Evolutionary conservation across 2,888 invertebrate species (phyloP).

Genomic region (Iselma pallidipennis): DNA sequence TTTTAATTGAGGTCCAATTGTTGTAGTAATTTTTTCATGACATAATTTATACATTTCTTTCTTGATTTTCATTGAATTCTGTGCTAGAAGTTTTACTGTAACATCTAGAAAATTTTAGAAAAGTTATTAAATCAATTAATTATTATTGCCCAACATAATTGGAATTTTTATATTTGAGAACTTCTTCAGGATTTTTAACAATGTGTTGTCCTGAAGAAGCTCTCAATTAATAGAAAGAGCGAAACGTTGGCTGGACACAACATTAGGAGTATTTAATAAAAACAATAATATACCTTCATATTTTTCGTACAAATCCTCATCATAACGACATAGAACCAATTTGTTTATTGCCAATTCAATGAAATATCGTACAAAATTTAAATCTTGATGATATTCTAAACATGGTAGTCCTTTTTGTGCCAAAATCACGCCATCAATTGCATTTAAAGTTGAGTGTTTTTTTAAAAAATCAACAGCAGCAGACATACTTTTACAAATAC

Average conservation of each 20-base stretch:
- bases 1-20: conserved; percentile 60
- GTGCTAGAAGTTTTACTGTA: conserved; percentile 61
- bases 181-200: too few species aligned
- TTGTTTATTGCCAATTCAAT: conserved; percentile 46
- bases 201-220: too few species aligned
- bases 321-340: conserved; percentile 34
- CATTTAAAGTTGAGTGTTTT: conserved; percentile 43
- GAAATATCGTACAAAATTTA: conserved; percentile 56
- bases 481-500: conserved; percentile 56
- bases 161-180: too few species aligned
- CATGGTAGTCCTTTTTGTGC: conserved; percentile 62
- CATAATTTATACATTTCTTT: conserved; percentile 61
- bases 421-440: conserved; percentile 53
- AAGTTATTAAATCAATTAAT: background rate
- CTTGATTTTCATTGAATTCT: conserved; percentile 61
- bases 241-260: too few species aligned
- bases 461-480: conserved; percentile 56
- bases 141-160: too few species aligned
- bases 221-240: too few species aligned
- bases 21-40: conserved; percentile 59
- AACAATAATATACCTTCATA: conserved; percentile 36
- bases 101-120: conserved; percentile 47
- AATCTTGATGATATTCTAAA: conserved; percentile 64
- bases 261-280: background rate
- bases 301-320: conserved; percentile 27